Evolutionary conservation across 2,113 vertebrate species (phyloP), one percentile per base, ranked within the genome.

Genomic region (Aegotheles bennettii): DNA sequence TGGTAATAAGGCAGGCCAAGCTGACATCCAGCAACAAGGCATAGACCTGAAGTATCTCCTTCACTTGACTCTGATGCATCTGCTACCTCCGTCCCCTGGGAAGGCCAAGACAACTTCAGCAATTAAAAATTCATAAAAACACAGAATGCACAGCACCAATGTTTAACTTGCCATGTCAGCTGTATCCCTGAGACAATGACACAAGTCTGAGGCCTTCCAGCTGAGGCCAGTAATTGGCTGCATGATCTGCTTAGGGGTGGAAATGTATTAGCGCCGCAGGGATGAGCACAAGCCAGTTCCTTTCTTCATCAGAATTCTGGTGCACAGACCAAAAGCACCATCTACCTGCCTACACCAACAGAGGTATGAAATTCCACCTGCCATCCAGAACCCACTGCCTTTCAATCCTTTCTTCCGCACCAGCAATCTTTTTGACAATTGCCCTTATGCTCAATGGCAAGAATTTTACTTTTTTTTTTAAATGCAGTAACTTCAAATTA

Each of bases 61-160:
- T 53, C 70, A 82, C 78, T 82, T 87, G 87, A 57, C 68, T 90
- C 80, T 93, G 81, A 47, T 76, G 81, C 48, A 89, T 95, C 84
- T 95, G 95, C 51, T 91, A 68, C 70, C 78, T 85, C 74, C 18
- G 20, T 77, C 50, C 71, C 71, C 84, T 79, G 59, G 82, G 78
- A 91, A 96, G 70, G 92, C 78, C 90, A 95, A 94, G 59, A 94
- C 67, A 95, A 73, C 94, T 91, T 87, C 81, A 93, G 67, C 78
- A 82, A 85, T 83, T 77, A 82, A 69, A 74, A 95, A 87, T 24
- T 68, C 40, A 79, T 56, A 63, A 61, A 69, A 79, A 24, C 53
- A 94, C n/a, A 84, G 64, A 89, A 75, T 43, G 78, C 38, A 86
- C 24, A 86, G 31, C 71, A 74, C 80, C 1, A 3, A 78, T 45